These are phyloP conservation scores for Venturia canescens DNA, from an alignment of 1,140 invertebrate genomes.

Conservation along the genomic window DNA sequence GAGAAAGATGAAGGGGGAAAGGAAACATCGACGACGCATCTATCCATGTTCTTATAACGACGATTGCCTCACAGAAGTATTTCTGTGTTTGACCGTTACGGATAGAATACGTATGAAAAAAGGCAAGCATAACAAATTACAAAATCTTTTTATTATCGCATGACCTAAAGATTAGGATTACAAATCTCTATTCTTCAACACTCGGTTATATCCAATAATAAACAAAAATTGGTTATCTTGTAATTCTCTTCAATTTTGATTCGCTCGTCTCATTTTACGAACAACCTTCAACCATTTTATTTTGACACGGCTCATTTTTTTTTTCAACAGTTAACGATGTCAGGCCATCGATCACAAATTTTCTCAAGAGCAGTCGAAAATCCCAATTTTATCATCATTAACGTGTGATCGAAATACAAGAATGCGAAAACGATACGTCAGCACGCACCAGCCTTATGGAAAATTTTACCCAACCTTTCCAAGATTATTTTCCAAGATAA, in stretches of 20 bases:
- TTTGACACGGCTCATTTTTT: too few relatives aligned
- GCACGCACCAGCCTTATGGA: conserved; percentile 64
- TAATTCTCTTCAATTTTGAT: too few relatives aligned
- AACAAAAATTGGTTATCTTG: too few relatives aligned
- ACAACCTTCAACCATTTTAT: too few relatives aligned
- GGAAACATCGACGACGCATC: conserved; percentile 54
- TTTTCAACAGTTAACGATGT: conserved; percentile 71
- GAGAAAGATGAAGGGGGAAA: conserved; percentile 44
- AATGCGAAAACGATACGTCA: conserved; percentile 49
- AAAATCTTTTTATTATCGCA: too few relatives aligned
- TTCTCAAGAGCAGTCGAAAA: conserved; percentile 66
- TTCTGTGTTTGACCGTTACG: conserved; percentile 65
- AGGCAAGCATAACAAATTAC: conserved; percentile 65
- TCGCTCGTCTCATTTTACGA: too few relatives aligned
- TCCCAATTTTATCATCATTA: conserved; percentile 57
- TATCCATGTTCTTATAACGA: conserved; percentile 71
- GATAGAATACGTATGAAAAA: conserved; percentile 69
- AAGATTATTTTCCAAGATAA: conserved; percentile 50
- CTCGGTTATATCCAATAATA: too few relatives aligned
- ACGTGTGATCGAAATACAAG: conserved; percentile 58
- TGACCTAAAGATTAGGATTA: too few relatives aligned
- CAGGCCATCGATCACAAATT: conserved; percentile 61
- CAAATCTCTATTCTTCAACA: too few relatives aligned
- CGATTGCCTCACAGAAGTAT: conserved; percentile 72
- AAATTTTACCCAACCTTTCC: conserved; percentile 65